Conservation (phyloP, 2,113 vertebrate species). For the Edolisoma coerulescens region DNA sequence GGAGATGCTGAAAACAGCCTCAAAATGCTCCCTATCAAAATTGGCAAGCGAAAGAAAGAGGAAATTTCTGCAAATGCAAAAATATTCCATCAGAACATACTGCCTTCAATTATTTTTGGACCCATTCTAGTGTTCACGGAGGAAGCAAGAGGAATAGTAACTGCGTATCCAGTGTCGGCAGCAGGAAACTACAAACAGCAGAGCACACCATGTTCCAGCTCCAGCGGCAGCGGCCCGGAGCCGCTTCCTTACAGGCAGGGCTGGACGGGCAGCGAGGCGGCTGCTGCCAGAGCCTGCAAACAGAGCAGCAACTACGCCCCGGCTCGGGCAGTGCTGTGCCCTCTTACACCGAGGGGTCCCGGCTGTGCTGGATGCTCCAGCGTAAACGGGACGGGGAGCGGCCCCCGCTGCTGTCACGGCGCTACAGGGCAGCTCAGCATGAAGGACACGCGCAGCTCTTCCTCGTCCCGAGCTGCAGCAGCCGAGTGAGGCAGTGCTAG, state of each 20-base stretch:
- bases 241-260: constrained; percentile 40
- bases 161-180: constrained; percentile 48
- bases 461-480: neutral
- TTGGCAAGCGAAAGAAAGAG: constrained; percentile 23
- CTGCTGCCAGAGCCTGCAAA: neutral
- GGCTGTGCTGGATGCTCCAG: neutral
- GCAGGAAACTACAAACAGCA: constrained; percentile 64
- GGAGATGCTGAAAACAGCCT: neutral
- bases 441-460: neutral
- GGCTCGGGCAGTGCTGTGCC: neutral
- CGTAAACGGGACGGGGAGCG: neutral
- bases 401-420: neutral
- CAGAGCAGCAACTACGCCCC: constrained; percentile 46
- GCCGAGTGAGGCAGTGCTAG: neutral
- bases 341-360: neutral
- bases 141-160: constrained; percentile 66
- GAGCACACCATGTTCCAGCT: constrained; percentile 65
- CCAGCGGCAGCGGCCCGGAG: neutral
- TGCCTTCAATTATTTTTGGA: constrained; percentile 71
- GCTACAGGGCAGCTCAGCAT: neutral
- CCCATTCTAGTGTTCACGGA: constrained; percentile 51
- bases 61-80: constrained; percentile 52
- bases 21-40: constrained; percentile 10
- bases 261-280: neutral
- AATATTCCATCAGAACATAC: constrained; percentile 55